phyloP scores from a whole-genome alignment of 2,113 vertebrate species.

The Struthio camelus region DNA sequence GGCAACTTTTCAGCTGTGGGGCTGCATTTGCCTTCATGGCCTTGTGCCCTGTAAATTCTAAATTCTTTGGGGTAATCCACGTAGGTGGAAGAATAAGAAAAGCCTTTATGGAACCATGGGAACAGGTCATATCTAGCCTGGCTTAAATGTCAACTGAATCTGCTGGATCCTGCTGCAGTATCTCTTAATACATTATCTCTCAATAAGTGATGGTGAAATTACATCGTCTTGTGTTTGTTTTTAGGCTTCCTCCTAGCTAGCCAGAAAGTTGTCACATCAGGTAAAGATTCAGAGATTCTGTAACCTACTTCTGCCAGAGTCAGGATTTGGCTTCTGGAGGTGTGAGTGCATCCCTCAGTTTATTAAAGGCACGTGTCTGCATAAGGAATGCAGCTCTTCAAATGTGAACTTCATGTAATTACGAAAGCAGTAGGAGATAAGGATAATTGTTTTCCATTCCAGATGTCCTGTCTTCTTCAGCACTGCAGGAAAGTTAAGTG shows the following conservation, averaged over 20 bases:
- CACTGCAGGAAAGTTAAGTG: constrained; percentile 6
- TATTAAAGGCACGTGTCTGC: constrained; percentile 13
- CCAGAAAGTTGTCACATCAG: background rate
- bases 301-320: background rate
- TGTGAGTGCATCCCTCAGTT: background rate
- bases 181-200: background rate
- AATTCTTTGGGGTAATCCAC: background rate
- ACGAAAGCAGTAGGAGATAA: constrained; percentile 55
- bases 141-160: background rate
- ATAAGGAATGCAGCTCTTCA: background rate
- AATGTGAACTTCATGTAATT: constrained; percentile 25
- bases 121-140: background rate
- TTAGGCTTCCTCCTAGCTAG: background rate
- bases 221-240: background rate
- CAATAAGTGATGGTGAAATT: background rate
- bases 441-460: constrained; percentile 38
- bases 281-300: background rate
- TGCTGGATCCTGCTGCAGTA: background rate
- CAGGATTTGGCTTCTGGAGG: background rate
- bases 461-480: constrained; percentile 20
- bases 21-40: background rate
- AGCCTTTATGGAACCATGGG: background rate
- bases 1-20: background rate
- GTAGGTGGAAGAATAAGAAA: background rate
- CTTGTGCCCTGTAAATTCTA: background rate